Percentiles rank a stretch among this genome's conserved stretches.
phyloP scores from a whole-genome alignment of 2,888 invertebrate species.

The Melinaea menophilus region DNA sequence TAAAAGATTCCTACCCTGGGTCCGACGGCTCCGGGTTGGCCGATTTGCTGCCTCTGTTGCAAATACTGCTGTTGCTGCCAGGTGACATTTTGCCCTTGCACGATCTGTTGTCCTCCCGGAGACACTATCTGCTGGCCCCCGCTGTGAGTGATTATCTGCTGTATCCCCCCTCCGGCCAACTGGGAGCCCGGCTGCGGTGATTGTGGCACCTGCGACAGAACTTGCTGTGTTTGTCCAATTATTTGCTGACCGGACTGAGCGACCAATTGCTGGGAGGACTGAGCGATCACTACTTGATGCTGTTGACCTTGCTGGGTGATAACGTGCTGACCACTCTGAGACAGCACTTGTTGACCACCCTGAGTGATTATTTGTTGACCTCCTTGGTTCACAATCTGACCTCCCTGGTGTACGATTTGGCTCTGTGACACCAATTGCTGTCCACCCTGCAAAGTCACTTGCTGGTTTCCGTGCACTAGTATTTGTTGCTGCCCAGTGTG shows the following conservation, averaged over 20 bases:
- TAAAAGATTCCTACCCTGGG: slow-evolving; percentile 58
- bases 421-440: slow-evolving; percentile 71
- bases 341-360: slow-evolving; percentile 65
- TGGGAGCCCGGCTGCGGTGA: slow-evolving; percentile 62
- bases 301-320: slow-evolving; percentile 70
- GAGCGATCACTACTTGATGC: slow-evolving; percentile 72
- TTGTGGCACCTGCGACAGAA: slow-evolving; percentile 66
- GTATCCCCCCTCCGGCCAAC: slow-evolving; percentile 62
- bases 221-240: slow-evolving; percentile 65
- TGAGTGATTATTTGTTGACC: slow-evolving; percentile 69
- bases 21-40: slow-evolving; percentile 72
- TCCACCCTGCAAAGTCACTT: slow-evolving; percentile 69
- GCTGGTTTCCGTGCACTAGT: slow-evolving; percentile 71
- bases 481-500: slow-evolving; percentile 73
- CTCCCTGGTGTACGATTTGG: slow-evolving; percentile 71
- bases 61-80: slow-evolving; percentile 75
- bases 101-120: slow-evolving; percentile 67
- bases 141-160: slow-evolving; percentile 73
- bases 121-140: slow-evolving; percentile 71
- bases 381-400: slow-evolving; percentile 67
- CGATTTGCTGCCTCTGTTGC: slow-evolving; percentile 72
- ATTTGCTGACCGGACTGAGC: slow-evolving; percentile 70
- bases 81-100: slow-evolving; percentile 68
- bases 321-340: slow-evolving; percentile 72
- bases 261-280: slow-evolving; percentile 72